phyloP scores from a whole-genome alignment of 2,113 vertebrate genomes.

The Edolisoma coerulescens region DNA sequence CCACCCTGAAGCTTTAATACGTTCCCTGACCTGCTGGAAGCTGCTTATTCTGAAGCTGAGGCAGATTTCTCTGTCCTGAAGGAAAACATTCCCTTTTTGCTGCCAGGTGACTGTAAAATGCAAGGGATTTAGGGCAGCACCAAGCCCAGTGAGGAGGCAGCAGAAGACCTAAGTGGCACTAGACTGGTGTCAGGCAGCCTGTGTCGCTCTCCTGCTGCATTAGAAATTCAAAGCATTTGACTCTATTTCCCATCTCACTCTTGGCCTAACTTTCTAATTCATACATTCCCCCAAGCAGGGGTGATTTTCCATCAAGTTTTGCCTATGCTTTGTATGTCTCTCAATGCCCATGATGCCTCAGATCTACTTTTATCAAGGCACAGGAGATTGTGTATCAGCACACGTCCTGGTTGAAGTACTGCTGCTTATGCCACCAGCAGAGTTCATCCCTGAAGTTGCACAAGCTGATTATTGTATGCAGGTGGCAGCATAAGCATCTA shows the following conservation, averaged over 20 bases:
- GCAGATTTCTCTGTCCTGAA: neutral
- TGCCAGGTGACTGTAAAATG: neutral
- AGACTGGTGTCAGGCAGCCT: neutral
- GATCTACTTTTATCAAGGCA: neutral
- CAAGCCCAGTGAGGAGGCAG: neutral
- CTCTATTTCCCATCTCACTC: neutral
- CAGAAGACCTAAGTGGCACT: neutral
- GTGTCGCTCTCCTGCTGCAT: neutral
- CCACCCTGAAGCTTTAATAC: neutral
- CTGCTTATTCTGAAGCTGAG: neutral
- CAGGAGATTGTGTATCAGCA: neutral
- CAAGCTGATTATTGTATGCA: slow-evolving; percentile 34
- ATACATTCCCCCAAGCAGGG: neutral
- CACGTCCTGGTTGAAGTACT: neutral
- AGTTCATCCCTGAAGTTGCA: slow-evolving; percentile 6
- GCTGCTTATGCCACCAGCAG: neutral
- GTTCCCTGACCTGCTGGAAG: neutral
- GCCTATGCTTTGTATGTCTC: neutral
- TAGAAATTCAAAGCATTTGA: neutral
- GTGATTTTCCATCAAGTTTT: neutral
- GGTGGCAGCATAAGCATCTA: slow-evolving; percentile 58
- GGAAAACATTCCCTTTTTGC: neutral
- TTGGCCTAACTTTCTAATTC: neutral
- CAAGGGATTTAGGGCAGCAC: neutral
- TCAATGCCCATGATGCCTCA: neutral